phyloP scores from a whole-genome alignment of 2,113 vertebrate species.

The Alexandromys fortis region DNA sequence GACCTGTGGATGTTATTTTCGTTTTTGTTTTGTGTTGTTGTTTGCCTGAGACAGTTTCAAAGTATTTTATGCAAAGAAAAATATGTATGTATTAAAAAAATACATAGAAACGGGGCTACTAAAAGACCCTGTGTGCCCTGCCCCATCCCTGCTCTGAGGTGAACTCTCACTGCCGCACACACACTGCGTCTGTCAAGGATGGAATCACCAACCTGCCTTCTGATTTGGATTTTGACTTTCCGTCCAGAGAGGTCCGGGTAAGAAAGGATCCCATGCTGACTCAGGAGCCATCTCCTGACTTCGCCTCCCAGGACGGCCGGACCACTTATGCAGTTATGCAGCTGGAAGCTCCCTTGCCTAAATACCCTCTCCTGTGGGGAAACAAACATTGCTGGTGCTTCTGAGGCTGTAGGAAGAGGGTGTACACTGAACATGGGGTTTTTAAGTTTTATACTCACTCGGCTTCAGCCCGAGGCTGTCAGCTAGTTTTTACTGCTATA shows the following conservation, averaged over 20 bases:
- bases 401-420: neutral
- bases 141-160: fast-evolving
- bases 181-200: neutral
- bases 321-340: fast-evolving
- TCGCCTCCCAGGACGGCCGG: fast-evolving
- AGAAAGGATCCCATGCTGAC: neutral
- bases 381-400: fast-evolving
- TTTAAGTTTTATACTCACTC: neutral
- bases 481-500: neutral
- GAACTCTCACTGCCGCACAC: neutral
- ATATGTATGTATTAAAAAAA: neutral
- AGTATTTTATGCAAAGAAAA: neutral
- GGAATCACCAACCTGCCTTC: neutral
- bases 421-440: fast-evolving
- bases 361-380: neutral
- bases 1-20: neutral
- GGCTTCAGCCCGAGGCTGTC: neutral
- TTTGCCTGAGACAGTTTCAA: neutral
- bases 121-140: neutral
- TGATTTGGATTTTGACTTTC: neutral
- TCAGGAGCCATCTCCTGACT: too few relatives aligned
- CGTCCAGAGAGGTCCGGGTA: neutral
- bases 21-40: neutral
- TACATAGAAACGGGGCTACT: neutral
- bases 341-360: neutral